Evolutionary conservation across 2,888 invertebrate species (phyloP).

Genomic region (Prostheceraeus crozeri): DNA sequence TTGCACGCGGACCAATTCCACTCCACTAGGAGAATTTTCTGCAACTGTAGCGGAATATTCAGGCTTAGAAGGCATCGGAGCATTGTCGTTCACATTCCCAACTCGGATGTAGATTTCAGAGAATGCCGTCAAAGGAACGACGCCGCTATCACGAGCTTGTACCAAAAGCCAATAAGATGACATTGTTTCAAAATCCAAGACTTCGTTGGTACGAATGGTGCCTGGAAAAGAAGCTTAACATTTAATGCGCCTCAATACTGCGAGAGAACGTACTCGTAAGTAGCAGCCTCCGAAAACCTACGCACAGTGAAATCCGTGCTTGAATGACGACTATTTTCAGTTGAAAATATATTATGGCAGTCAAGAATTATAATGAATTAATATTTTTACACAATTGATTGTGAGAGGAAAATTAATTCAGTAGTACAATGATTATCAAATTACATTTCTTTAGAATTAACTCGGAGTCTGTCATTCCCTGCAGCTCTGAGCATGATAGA

Average conservation of each 20-base stretch:
- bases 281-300: too few species aligned
- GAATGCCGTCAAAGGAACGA: not conserved
- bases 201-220: conserved; percentile 13
- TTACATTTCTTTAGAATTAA: too few species aligned
- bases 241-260: too few species aligned
- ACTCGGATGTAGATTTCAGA: conserved; percentile 27
- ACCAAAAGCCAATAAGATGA: not conserved
- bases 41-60: not conserved
- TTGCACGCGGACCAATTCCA: conserved; percentile 1
- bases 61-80: conserved; percentile 21
- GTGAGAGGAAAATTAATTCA: not conserved
- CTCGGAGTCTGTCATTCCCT: too few species aligned
- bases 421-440: too few species aligned
- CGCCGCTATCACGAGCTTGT: not conserved
- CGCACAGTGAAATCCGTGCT: too few species aligned
- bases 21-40: not conserved
- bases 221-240: conserved; percentile 3
- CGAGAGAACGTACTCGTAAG: too few species aligned
- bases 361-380: conserved; percentile 10
- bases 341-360: too few species aligned
- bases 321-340: too few species aligned
- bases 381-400: not conserved
- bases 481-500: too few species aligned
- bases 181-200: conserved; percentile 4
- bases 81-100: conserved; percentile 29